Percentiles rank a stretch among this genome's conserved stretches.
phyloP scores from a whole-genome alignment of 2,888 invertebrate genomes.

The Dasypolia templi region DNA sequence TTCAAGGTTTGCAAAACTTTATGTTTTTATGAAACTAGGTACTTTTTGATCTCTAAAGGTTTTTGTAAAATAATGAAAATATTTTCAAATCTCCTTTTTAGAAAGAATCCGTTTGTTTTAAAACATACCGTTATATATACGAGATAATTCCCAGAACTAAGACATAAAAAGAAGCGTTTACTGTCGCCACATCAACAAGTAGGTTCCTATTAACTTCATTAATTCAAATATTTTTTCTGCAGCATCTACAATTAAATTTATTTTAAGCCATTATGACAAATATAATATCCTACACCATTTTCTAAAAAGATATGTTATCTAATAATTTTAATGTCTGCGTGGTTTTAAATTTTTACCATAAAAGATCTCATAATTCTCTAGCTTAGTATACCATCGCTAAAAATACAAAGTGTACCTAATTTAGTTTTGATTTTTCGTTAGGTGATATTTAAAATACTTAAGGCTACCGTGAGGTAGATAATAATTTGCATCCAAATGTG shows the following conservation, averaged over 20 bases:
- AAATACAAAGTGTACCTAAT: background rate
- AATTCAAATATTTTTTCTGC: conserved; percentile 29
- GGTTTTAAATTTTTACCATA: conserved; percentile 25
- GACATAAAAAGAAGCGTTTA: conserved; percentile 6
- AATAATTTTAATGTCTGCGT: conserved; percentile 35
- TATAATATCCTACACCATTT: conserved; percentile 46
- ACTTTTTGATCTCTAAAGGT: background rate
- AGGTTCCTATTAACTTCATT: conserved; percentile 6
- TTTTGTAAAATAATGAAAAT: background rate
- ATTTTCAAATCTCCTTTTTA: background rate
- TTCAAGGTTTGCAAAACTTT: conserved; percentile 18
- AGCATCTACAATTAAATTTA: conserved; percentile 34
- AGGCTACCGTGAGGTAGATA: background rate
- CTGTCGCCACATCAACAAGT: background rate
- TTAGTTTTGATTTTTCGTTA: background rate
- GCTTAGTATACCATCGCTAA: conserved; percentile 28
- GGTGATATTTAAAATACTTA: conserved; percentile 1
- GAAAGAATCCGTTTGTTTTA: background rate
- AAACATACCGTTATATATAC: background rate
- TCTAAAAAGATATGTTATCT: conserved; percentile 47
- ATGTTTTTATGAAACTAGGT: background rate
- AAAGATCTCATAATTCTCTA: conserved; percentile 21
- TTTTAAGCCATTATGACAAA: conserved; percentile 36
- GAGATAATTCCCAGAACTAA: background rate
- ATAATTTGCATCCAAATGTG: conserved; percentile 11